Percentiles rank a stretch among this genome's conserved stretches.
These are phyloP conservation scores for Tetraneura akinire DNA, from an alignment of 1,140 invertebrate genomes.

Conservation along the genomic window DNA sequence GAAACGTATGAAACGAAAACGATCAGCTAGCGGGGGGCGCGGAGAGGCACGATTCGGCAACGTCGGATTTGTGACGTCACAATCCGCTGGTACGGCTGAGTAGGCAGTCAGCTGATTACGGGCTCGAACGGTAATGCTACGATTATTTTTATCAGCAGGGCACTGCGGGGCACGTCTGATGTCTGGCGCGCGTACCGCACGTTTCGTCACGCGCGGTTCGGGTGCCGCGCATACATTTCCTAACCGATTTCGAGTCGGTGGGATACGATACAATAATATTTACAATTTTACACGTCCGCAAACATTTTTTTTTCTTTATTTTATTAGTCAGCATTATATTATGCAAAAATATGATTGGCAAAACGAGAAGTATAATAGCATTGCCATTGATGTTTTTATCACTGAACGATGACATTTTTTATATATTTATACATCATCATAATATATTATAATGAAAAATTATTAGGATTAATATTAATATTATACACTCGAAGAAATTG, in stretches of 20 bases:
- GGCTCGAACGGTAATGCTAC: conserved; percentile 49
- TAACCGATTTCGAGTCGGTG: not conserved
- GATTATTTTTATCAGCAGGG: conserved; percentile 49
- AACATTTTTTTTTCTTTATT: no score
- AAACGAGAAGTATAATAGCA: no score
- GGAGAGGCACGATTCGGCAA: conserved; percentile 32
- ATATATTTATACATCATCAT: no score
- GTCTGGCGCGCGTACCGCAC: conserved; percentile 43
- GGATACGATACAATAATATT: no score
- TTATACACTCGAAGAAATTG: no score
- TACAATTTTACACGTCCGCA: no score
- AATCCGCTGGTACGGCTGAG: conserved; percentile 41
- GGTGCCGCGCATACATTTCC: conserved; percentile 2
- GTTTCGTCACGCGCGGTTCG: not conserved
- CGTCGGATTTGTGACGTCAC: conserved; percentile 50
- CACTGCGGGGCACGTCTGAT: conserved; percentile 51
- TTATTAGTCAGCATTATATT: no score
- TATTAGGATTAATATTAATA: no score
- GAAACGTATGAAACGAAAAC: not conserved
- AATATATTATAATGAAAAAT: no score
- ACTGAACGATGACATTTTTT: no score
- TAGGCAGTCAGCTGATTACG: conserved; percentile 49
- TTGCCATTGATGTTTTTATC: no score
- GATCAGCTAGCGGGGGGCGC: not conserved
- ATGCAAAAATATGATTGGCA: no score